Percentiles rank a stretch among this genome's conserved stretches.
Evolutionary conservation across 2,888 invertebrate species (phyloP).

Genomic region (Crossocerus cetratus): DNA sequence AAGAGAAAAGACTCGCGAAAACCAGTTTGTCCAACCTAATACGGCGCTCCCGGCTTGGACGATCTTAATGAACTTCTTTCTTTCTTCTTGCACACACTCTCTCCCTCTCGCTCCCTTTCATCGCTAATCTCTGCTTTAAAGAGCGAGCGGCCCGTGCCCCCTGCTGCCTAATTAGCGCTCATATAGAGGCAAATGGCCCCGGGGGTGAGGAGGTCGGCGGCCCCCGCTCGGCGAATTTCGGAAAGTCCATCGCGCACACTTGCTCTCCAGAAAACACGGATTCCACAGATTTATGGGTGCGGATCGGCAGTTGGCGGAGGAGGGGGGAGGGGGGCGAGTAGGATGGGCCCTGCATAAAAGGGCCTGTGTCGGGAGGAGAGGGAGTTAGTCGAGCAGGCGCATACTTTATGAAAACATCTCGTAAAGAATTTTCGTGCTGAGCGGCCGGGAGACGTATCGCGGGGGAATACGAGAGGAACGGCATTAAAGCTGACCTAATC

Average conservation of each 20-base stretch:
- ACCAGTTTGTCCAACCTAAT: slow-evolving; percentile 69
- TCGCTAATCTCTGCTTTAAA: slow-evolving; percentile 35
- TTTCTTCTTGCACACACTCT: slow-evolving; percentile 23
- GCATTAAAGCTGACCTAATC: slow-evolving; percentile 68
- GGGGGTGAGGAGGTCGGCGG: background rate
- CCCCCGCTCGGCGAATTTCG: background rate
- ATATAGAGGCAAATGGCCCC: slow-evolving; percentile 15
- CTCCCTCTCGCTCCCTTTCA: slow-evolving; percentile 8
- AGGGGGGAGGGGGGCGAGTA: background rate
- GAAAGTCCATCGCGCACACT: background rate
- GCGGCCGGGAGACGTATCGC: slow-evolving; percentile 25
- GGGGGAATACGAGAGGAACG: slow-evolving; percentile 30
- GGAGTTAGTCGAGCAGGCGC: background rate
- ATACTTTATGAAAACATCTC: slow-evolving; percentile 47
- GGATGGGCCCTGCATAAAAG: background rate
- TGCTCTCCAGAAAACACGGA: background rate
- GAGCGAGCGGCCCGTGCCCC: slow-evolving; percentile 17
- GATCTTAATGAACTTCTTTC: slow-evolving; percentile 65
- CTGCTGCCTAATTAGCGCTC: slow-evolving; percentile 23
- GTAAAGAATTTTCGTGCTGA: slow-evolving; percentile 31
- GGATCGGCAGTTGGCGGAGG: too few species aligned
- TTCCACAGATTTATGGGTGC: too few species aligned
- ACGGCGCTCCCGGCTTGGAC: slow-evolving; percentile 53
- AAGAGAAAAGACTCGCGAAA: slow-evolving; percentile 64
- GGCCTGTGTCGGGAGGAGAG: background rate